Conservation (phyloP, 2,888 invertebrate species). For the Nasonovia ribisnigri region DNA sequence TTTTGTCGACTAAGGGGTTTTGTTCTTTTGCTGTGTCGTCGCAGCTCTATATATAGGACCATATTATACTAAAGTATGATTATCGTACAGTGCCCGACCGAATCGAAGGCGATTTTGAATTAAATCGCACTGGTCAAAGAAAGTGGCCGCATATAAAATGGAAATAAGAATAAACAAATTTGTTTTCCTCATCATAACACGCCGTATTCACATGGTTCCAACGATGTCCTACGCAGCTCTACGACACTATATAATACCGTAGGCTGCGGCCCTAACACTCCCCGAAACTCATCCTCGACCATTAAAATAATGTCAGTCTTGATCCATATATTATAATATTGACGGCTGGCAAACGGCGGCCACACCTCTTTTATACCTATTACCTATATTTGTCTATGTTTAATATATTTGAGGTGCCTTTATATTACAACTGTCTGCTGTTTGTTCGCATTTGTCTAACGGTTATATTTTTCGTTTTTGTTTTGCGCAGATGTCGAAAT, state of each 20-base stretch:
- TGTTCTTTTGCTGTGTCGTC: neutral
- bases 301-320: neutral
- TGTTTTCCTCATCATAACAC: neutral
- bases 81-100: neutral
- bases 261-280: neutral
- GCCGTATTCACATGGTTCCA: neutral
- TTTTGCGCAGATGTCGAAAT: constrained; percentile 68
- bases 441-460: neutral
- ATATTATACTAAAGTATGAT: neutral
- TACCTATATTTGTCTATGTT: neutral
- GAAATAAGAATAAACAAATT: neutral
- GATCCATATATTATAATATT: neutral
- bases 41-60: neutral
- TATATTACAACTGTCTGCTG: no score
- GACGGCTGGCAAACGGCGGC: neutral
- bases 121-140: neutral
- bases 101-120: neutral
- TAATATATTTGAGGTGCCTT: neutral
- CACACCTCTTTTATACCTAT: neutral
- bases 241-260: neutral
- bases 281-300: neutral
- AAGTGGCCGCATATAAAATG: neutral
- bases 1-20: neutral
- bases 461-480: neutral
- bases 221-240: neutral